phyloP scores from a whole-genome alignment of 1,140 invertebrate genomes.

The Drosophila punjabiensis region DNA sequence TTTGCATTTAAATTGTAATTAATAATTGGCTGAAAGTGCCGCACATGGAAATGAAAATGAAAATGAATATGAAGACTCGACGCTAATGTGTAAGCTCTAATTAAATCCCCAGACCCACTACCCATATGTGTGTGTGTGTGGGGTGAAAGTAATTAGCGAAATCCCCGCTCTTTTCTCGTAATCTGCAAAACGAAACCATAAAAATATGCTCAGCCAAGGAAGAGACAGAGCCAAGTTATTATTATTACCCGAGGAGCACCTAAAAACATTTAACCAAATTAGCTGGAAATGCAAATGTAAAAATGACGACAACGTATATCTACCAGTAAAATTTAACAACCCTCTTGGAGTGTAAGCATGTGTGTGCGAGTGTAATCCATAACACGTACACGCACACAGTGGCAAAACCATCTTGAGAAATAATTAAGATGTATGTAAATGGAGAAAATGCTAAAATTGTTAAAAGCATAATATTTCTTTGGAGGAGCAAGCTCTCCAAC shows the following conservation, averaged over 20 bases:
- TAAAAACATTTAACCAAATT: constrained; percentile 84
- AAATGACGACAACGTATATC: constrained; percentile 76
- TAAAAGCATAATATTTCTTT: constrained; percentile 85
- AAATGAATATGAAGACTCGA: constrained; percentile 70
- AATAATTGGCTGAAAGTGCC: constrained; percentile 51
- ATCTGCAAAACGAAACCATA: constrained; percentile 74
- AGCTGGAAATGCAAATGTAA: constrained; percentile 83
- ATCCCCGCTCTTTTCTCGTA: constrained; percentile 64
- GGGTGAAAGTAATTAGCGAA: constrained; percentile 77
- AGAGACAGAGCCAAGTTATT: constrained; percentile 72
- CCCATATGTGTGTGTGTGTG: constrained; percentile 21
- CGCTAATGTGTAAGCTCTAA: constrained; percentile 72
- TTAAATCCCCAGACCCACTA: constrained; percentile 51
- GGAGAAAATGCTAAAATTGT: constrained; percentile 84
- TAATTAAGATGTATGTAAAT: constrained; percentile 85
- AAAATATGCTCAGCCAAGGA: constrained; percentile 71
- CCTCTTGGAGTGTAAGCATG: constrained; percentile 37
- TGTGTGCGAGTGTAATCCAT: constrained; percentile 59
- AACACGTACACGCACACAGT: constrained; percentile 49
- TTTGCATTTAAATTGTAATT: constrained; percentile 76
- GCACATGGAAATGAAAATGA: constrained; percentile 43
- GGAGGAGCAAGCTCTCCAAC: constrained; percentile 42
- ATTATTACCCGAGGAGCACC: constrained; percentile 72
- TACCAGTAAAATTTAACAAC: constrained; percentile 74
- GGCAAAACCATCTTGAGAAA: constrained; percentile 82